These are phyloP conservation scores for Hypotaenidia okinawae DNA, from an alignment of 2,797 vertebrate species.

Conservation along the genomic window DNA sequence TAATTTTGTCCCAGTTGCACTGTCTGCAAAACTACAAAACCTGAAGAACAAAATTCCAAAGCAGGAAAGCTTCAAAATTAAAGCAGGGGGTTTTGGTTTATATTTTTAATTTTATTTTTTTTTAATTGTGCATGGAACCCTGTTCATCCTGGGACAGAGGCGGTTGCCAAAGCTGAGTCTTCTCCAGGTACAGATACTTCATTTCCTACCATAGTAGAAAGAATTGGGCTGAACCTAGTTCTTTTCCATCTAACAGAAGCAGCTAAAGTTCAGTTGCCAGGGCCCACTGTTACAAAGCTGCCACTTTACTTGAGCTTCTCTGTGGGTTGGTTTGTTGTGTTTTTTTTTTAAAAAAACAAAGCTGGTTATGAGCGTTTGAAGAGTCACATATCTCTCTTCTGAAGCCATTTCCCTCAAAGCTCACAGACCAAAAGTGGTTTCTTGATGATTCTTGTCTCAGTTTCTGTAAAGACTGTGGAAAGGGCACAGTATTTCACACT, in stretches of 20 bases:
- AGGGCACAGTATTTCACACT: background rate
- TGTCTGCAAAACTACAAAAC: background rate
- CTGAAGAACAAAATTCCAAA: background rate
- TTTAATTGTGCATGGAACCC: background rate
- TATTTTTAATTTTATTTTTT: too few species aligned
- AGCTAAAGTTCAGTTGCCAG: background rate
- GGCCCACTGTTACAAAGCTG: background rate
- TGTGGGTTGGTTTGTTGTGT: background rate
- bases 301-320: background rate
- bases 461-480: background rate
- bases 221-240: background rate
- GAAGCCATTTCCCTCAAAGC: background rate
- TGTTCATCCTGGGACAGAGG: background rate
- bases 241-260: background rate
- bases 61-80: background rate
- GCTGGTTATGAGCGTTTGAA: background rate
- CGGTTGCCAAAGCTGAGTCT: background rate
- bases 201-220: background rate
- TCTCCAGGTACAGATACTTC: background rate
- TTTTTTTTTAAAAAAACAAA: background rate
- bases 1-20: slow-evolving; percentile 9
- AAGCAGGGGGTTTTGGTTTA: background rate
- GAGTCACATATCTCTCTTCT: background rate
- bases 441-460: background rate
- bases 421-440: background rate